Base-by-base conservation (phyloP, 2,113 vertebrate species). In the Myotis brandtii region DNA sequence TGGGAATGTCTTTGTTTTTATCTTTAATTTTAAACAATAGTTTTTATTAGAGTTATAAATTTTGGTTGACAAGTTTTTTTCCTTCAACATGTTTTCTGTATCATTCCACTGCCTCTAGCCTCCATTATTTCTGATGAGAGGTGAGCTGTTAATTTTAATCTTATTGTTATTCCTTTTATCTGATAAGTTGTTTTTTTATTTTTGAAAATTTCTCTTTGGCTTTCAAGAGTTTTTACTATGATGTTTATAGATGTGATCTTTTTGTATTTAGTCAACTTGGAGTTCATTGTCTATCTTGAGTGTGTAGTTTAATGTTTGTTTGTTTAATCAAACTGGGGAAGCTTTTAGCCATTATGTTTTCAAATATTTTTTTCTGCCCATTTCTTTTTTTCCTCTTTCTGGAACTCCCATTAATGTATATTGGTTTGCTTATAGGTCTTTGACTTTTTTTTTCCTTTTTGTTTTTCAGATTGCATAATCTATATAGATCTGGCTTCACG, bases 1-100 rank as follows among this genome's bases (percentile, higher is more conserved):
- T 73, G 21, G 10, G 34, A 83, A 54, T 91, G n/a, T 77, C 37
- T 84, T 95, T 89, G 69, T 91, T 91, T 91, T 79, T 52, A 30
- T 34, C 18, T 69, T 69, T 70, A 70, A 46, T 91, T 96, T 76
- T 46, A 52, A 80, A 67, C 25, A 20, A 10, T 75, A 54, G 18
- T 43, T 56, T 93, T 95, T 91, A 25, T 48, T 59, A 25, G 5
- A 21, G 40, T 81, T 86, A 54, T 25, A 76, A 75, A 81, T 81
- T 69, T 80, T 91, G 32, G 5, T 75, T 93, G 48, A 79, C 32
- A 75, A n/a, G 23, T 89, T 76, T 30, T 54, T 91, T 82, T 48
- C n/a, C 52, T 79, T 79, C 54, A 73, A 20, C 12, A 40, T 34
- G 46, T 90, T 92, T 86, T 56, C 56, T 40, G 7, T 81, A 86